Base-by-base conservation (phyloP, 2,113 vertebrate genomes). In the Chamaetylas fuelleborni region DNA sequence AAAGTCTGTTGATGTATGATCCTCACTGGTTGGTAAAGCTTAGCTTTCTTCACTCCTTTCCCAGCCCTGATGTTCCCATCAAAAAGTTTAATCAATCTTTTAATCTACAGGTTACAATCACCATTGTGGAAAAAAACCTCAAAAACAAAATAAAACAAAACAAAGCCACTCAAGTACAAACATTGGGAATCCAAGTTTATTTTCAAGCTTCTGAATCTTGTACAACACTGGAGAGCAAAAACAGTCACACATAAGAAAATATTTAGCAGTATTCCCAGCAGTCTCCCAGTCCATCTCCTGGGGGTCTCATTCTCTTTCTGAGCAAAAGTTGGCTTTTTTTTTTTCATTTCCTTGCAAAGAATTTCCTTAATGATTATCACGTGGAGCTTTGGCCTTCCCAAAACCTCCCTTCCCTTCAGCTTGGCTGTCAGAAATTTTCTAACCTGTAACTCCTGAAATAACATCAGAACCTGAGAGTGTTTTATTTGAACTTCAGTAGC, bases 141-240 rank as follows among this genome's bases (percentile, higher is more conserved):
- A 4, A 60, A 77, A 28, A 0, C 2, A 62, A 34, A 53, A 23
- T 3, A 23, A 58, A 34, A 29, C 3, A 3, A 65, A 50, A 34
- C 7, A 8, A 47, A 74, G 5, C 6, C 11, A 4, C 29, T 65
- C 36, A 45, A 61, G 10, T 26, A 50, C n/a, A 81, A 74, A 70
- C 23, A 66, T 12, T 22, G 51, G 36, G 53, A 87, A 43, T 14
- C 6, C 17, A 66, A 47, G 9, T 91, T 85, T 89, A 85, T 94
- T 96, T 92, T 78, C 31, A 79, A 79, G 36, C 16, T 81, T 67
- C n/a, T 81, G 40, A n/a, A 66, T 60, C 13, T 62, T 88, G 84
- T 71, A 71, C 19, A 78, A 18, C 16, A 43, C 22, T 24, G 25
- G 16, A 64, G 6, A 89, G 8, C 9, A 67, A 64, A 74, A 91